Conservation (phyloP, 2,888 invertebrate species). For the Volucella bombylans region DNA sequence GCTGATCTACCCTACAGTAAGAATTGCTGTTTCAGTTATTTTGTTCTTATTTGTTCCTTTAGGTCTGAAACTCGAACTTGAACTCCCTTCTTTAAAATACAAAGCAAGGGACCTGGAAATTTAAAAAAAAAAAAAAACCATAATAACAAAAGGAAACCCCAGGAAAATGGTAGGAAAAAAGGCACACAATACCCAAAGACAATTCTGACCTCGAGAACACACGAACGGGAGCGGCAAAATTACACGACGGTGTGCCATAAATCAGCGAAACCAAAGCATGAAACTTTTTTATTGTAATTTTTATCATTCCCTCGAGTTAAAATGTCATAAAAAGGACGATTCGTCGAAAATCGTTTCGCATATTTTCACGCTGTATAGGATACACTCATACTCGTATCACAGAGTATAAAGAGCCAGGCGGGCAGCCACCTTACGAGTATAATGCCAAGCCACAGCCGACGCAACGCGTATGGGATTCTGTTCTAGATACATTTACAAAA, state of each 20-base stretch:
- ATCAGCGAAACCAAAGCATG: slow-evolving; percentile 76
- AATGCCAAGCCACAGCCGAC: not conserved
- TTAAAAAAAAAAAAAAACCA: slow-evolving; percentile 18
- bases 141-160: slow-evolving; percentile 25
- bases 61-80: slow-evolving; percentile 24
- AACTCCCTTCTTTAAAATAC: slow-evolving; percentile 5
- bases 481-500: slow-evolving; percentile 45
- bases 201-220: slow-evolving; percentile 62
- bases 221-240: slow-evolving; percentile 55
- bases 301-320: slow-evolving; percentile 76
- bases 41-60: slow-evolving; percentile 9
- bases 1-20: slow-evolving; percentile 10
- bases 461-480: slow-evolving; percentile 14
- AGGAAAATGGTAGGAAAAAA: slow-evolving; percentile 46
- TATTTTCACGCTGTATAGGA: slow-evolving; percentile 72
- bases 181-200: slow-evolving; percentile 64
- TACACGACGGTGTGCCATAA: slow-evolving; percentile 75
- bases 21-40: slow-evolving; percentile 34
- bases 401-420: no score
- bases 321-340: slow-evolving; percentile 77
- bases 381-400: not conserved
- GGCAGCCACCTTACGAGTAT: no score
- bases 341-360: slow-evolving; percentile 75
- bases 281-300: slow-evolving; percentile 76
- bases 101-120: slow-evolving; percentile 33